Percentiles rank a stretch among this genome's conserved stretches.
These are phyloP conservation scores for Psilopsiagon aymara DNA, from an alignment of 2,113 vertebrate species.

Conservation along the genomic window DNA sequence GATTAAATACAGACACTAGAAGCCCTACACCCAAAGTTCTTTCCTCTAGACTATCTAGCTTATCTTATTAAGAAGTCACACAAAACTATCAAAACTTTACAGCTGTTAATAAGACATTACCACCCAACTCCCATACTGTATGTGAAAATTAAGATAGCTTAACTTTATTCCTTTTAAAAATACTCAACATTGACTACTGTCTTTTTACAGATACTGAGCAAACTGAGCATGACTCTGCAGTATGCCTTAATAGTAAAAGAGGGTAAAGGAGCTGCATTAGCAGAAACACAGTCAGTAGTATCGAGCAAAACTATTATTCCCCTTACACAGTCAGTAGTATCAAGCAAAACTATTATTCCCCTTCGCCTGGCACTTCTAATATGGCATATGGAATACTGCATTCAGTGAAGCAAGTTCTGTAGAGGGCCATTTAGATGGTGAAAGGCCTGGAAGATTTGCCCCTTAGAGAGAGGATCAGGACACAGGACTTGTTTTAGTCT, in stretches of 20 bases:
- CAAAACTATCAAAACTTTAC: background rate
- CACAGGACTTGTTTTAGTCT: background rate
- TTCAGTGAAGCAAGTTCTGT: background rate
- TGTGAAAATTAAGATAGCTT: background rate
- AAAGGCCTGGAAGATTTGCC: background rate
- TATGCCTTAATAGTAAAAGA: background rate
- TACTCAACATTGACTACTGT: rapidly evolving
- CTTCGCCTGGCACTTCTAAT: background rate
- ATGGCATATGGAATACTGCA: background rate
- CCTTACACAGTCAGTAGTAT: background rate
- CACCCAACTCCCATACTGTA: background rate
- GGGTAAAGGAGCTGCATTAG: background rate
- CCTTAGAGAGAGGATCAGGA: background rate
- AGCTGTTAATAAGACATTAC: background rate
- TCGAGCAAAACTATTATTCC: background rate
- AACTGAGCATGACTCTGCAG: background rate
- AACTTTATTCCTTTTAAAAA: background rate
- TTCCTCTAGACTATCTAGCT: background rate
- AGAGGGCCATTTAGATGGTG: background rate
- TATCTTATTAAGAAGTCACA: background rate
- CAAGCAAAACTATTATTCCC: background rate
- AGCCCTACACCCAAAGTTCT: background rate
- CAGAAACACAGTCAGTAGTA: background rate
- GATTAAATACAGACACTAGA: background rate
- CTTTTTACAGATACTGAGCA: background rate